Base-by-base conservation (phyloP, 2,888 invertebrate genomes). In the Metallyticus violacea region DNA sequence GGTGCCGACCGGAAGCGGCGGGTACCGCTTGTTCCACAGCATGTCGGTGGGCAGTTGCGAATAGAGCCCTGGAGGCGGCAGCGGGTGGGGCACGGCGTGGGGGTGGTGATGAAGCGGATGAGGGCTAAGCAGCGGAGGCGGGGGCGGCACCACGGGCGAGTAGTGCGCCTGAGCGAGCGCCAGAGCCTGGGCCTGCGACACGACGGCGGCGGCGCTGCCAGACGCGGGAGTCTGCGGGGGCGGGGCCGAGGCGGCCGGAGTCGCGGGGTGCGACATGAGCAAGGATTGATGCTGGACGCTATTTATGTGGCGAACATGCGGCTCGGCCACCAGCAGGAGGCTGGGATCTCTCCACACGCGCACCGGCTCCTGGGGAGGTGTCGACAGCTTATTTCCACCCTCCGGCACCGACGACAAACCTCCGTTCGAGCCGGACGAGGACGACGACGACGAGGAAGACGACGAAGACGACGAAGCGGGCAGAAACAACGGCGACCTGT, bases 1-100 rank as follows among this genome's bases (percentile, higher is more conserved):
- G 40, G 90, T 90, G 90, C 93, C 93, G 80, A 93, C 93, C 90
- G 92, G 93, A 89, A 93, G 91, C 89, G 94, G 93, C 88, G 93
- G 93, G 89, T 92, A 93, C 87, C 94, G 93, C 92, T 93, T 93
- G 92, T 94, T 94, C 94, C 94, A 94, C 90, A 94, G 91, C 93
- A 94, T 92, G 90, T 93, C 94, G 90, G 88, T 86, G 90, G 87
- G 85, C 85, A 88, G 87, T 85, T 88, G 89, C 76, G 89, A 81
- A 85, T 88, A 90, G 88, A 89, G 90, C 89, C 87, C 89, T 85
- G 88, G 90, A 89, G 88, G 90, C 84, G 88, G 90, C 85, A 87
- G 89, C 88, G 87, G 89, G 26, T 85, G 88, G 82, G 87, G 89
- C 86, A 86, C 89, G 88, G 86, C 89, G 30, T 86, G 88, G 9